Conservation (phyloP, 64 coral and sea anemone species). For the Montipora foliosa region DNA sequence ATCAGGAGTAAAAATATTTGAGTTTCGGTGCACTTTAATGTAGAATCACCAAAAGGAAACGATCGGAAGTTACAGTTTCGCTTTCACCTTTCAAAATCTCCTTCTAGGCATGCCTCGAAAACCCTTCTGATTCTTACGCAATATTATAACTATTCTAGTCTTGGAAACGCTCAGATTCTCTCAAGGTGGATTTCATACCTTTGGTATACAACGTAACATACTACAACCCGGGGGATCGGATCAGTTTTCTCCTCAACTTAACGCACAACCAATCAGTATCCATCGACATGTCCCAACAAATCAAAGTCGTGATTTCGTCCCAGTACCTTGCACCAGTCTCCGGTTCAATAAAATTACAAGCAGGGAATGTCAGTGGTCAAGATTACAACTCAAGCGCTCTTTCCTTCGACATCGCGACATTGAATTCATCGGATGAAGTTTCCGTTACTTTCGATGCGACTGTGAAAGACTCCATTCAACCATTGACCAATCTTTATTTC, state of each 20-base stretch:
- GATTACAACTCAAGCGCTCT: constrained; percentile 5
- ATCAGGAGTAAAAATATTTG: too few relatives aligned
- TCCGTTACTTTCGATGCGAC: constrained; percentile 46
- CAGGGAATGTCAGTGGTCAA: neutral
- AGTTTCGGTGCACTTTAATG: too few relatives aligned
- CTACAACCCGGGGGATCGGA: constrained; percentile 80
- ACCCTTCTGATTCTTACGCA: too few relatives aligned
- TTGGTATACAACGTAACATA: constrained; percentile 72
- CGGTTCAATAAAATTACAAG: neutral
- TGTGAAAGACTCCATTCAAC: constrained; percentile 66
- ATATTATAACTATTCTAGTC: neutral
- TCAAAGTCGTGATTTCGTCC: constrained; percentile 44
- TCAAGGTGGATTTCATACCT: constrained; percentile 54
- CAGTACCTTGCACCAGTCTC: constrained; percentile 28
- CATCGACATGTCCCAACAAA: neutral
- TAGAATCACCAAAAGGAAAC: too few relatives aligned
- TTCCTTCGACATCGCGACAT: neutral
- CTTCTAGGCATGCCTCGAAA: too few relatives aligned
- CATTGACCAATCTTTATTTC: constrained; percentile 85
- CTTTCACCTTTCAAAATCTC: too few relatives aligned
- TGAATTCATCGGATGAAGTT: neutral
- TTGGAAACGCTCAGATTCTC: neutral
- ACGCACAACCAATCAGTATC: constrained; percentile 73
- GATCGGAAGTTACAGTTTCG: too few relatives aligned
- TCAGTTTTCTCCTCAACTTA: constrained; percentile 61